phyloP scores from a whole-genome alignment of 1,140 invertebrate species.

The Pristionchus pacificus region DNA sequence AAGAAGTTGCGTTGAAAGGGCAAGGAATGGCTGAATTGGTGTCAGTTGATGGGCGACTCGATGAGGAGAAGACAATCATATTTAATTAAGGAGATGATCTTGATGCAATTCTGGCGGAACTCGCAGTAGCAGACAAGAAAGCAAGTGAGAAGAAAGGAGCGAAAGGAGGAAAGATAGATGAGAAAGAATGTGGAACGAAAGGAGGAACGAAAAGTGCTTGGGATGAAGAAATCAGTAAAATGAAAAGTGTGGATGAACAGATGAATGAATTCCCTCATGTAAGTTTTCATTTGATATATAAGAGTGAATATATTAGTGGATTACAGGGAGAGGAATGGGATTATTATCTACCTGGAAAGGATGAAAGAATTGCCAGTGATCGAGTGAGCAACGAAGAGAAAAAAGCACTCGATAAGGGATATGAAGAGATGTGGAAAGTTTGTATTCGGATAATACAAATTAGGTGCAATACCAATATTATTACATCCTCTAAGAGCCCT shows the following conservation, averaged over 20 bases:
- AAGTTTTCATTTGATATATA: neutral
- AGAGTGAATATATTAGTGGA: neutral
- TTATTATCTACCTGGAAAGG: constrained; percentile 28
- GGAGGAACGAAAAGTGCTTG: neutral
- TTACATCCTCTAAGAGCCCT: too few species aligned
- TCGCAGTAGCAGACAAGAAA: constrained; percentile 28
- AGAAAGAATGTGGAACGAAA: neutral
- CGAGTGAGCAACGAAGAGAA: constrained; percentile 78
- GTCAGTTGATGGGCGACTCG: too few species aligned
- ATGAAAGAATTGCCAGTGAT: constrained; percentile 50
- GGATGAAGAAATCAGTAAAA: neutral
- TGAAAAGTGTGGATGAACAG: neutral
- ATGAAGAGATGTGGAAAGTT: constrained; percentile 80
- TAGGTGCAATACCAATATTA: too few species aligned
- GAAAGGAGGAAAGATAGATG: constrained; percentile 17
- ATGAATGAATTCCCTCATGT: neutral
- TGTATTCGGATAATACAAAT: too few species aligned
- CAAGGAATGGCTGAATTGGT: too few species aligned
- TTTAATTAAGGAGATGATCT: constrained; percentile 38
- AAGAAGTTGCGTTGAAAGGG: too few species aligned
- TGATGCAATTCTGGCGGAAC: constrained; percentile 33
- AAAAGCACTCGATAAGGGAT: constrained; percentile 64
- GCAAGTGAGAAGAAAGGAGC: constrained; percentile 13
- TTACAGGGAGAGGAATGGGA: neutral
- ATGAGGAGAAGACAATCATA: too few species aligned